Percentiles rank a stretch among this genome's conserved stretches.
phyloP scores from a whole-genome alignment of 2,113 vertebrate genomes.

The Saguinus imperator region DNA sequence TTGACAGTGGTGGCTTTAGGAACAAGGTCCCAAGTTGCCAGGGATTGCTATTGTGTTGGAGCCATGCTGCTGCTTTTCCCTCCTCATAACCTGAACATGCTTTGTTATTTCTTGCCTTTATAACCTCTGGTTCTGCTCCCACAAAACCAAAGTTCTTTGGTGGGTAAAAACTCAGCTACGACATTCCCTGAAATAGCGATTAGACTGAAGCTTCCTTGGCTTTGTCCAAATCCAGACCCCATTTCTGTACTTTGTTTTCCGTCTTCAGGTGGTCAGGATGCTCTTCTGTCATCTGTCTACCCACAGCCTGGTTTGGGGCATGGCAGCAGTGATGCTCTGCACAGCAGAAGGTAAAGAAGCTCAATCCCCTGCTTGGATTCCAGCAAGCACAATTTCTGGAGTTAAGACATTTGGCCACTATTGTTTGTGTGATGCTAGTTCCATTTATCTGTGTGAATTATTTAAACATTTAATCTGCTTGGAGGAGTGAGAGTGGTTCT shows the following conservation, averaged over 20 bases:
- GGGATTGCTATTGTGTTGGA: neutral
- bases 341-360: constrained; percentile 72
- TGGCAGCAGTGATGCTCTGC: constrained; percentile 54
- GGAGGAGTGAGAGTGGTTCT: neutral
- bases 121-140: neutral
- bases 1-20: neutral
- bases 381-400: neutral
- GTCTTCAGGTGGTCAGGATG: constrained; percentile 65
- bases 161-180: neutral
- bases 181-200: neutral
- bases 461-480: neutral
- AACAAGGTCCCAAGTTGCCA: neutral
- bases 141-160: neutral
- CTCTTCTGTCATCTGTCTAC: constrained; percentile 58
- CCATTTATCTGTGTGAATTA: constrained; percentile 1
- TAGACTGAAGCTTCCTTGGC: neutral
- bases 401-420: neutral
- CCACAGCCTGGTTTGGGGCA: constrained; percentile 69
- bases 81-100: neutral
- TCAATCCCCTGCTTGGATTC: neutral
- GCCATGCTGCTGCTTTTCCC: neutral
- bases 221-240: constrained; percentile 30
- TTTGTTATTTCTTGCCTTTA: constrained; percentile 53
- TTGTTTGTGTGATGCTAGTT: neutral
- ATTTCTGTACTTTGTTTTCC: constrained; percentile 67